phyloP scores from a whole-genome alignment of 2,888 invertebrate genomes.

The Eumerus sabulonum region DNA sequence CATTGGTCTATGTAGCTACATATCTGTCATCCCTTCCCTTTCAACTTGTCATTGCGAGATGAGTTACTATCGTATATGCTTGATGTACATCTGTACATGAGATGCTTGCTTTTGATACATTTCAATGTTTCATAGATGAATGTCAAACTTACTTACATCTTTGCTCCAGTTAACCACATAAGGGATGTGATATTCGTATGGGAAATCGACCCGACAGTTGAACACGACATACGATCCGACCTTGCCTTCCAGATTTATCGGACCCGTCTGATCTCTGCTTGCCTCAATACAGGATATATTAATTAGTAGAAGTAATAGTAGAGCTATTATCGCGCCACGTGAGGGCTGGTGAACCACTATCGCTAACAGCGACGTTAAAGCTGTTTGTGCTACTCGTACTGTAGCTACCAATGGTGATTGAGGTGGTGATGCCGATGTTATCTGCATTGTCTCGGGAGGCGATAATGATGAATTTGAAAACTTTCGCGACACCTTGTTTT shows the following conservation, averaged over 20 bases:
- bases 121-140: slow-evolving; percentile 19
- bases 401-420: slow-evolving; percentile 15
- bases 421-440: slow-evolving; percentile 45
- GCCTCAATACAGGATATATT: slow-evolving; percentile 76
- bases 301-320: slow-evolving; percentile 74
- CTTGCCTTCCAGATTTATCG: slow-evolving; percentile 78
- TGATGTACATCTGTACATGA: no score
- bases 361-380: slow-evolving; percentile 17
- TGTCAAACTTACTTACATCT: slow-evolving; percentile 83
- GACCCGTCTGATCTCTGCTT: slow-evolving; percentile 74
- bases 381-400: slow-evolving; percentile 14
- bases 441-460: no score
- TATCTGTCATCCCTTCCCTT: no score
- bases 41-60: neutral
- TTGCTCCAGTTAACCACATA: slow-evolving; percentile 95
- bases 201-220: slow-evolving; percentile 86
- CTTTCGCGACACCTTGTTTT: slow-evolving; percentile 37
- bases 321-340: slow-evolving; percentile 54
- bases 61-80: neutral
- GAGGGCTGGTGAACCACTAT: slow-evolving; percentile 38
- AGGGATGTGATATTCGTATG: slow-evolving; percentile 90
- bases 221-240: slow-evolving; percentile 79
- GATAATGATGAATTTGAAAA: slow-evolving; percentile 23
- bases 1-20: no score
- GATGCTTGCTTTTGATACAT: no score